Evolutionary conservation across 2,113 vertebrate genomes (phyloP).

Genomic region (Choloepus hoffmanni): DNA sequence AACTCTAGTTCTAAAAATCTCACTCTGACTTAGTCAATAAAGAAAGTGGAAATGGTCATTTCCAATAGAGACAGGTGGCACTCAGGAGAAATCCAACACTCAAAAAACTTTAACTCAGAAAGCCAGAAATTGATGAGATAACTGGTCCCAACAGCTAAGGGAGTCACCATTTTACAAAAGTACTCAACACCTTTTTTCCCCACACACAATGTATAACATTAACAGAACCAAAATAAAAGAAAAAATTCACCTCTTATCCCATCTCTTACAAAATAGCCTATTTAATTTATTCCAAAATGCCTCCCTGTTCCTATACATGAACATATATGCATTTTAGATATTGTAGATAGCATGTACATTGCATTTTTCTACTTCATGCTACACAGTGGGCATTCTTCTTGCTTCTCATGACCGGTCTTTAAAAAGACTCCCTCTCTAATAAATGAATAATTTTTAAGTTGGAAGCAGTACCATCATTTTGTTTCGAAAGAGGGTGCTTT

Average conservation of each 20-base stretch:
- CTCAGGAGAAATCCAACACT: constrained; percentile 35
- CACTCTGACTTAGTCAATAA: neutral
- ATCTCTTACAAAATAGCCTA: neutral
- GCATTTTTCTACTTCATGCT: neutral
- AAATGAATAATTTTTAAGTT: constrained; percentile 14
- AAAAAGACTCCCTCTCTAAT: constrained; percentile 12
- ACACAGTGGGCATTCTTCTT: neutral
- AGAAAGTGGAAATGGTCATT: neutral
- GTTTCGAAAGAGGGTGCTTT: constrained; percentile 47
- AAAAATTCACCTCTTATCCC: neutral
- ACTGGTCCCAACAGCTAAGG: neutral
- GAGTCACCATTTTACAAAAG: neutral
- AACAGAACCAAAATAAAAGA: neutral
- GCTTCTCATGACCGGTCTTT: neutral
- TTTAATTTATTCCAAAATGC: neutral
- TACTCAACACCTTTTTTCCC: neutral
- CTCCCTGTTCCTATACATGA: neutral
- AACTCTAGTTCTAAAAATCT: constrained; percentile 16
- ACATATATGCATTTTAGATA: neutral
- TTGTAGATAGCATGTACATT: neutral
- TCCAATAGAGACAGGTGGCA: neutral
- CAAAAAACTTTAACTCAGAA: constrained; percentile 29
- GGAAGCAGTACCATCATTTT: constrained; percentile 44
- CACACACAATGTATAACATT: constrained; percentile 23
- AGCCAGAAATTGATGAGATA: neutral